Conservation (phyloP, 37 sponge, comb jelly and placozoan genomes). For the Spongia lamella region DNA sequence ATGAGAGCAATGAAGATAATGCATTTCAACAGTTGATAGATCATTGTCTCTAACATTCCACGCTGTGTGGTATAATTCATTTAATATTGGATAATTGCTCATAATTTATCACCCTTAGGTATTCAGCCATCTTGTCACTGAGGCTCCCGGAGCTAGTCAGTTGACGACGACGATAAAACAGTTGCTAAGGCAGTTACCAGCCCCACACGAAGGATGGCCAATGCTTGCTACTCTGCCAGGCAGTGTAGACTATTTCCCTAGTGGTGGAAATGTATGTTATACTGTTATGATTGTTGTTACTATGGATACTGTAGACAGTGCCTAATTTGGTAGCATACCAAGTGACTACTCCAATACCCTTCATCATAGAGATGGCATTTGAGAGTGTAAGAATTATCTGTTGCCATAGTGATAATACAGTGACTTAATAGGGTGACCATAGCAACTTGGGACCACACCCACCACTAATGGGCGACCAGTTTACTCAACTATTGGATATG, state of each 20-base stretch:
- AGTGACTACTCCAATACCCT: slow-evolving; percentile 59
- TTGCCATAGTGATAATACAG: no score
- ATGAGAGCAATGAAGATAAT: no score
- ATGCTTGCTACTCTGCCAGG: neutral
- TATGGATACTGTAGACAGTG: no score
- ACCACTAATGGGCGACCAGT: slow-evolving; percentile 48
- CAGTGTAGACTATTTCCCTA: slow-evolving; percentile 26
- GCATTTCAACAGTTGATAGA: no score
- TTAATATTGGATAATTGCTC: no score
- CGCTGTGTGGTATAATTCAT: no score
- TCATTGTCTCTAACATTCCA: no score
- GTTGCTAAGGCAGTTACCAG: no score
- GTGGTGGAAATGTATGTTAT: slow-evolving; percentile 17
- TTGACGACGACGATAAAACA: no score
- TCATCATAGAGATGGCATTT: slow-evolving; percentile 78
- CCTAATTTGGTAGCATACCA: slow-evolving; percentile 35
- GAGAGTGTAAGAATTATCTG: slow-evolving; percentile 1
- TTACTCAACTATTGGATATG: slow-evolving; percentile 38
- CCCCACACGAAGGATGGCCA: no score
- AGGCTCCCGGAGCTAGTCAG: no score
- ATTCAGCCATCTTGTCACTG: no score
- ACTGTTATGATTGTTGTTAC: neutral
- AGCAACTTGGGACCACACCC: neutral
- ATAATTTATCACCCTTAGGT: neutral
- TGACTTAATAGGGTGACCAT: neutral